Percentiles rank a stretch among this genome's conserved stretches.
Conservation (phyloP, 2,888 invertebrate genomes). For the Nemotelus nigrinus region DNA sequence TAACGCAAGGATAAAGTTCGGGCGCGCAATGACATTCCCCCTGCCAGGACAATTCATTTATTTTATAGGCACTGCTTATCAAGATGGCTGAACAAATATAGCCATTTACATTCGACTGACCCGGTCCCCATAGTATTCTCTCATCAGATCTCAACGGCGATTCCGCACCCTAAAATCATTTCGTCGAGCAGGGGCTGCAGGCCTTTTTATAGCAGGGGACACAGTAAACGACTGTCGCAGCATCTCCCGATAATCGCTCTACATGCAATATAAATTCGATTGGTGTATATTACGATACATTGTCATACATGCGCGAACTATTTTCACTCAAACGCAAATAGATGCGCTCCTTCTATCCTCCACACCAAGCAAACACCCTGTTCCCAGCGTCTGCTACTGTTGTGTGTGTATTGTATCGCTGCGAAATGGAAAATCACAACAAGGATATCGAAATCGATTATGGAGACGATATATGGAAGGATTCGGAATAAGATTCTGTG, state of each 20-base stretch:
- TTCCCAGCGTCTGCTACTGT: neutral
- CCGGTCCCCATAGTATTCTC: constrained; percentile 19
- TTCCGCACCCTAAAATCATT: constrained; percentile 44
- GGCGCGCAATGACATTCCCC: constrained; percentile 31
- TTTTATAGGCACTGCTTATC: constrained; percentile 51
- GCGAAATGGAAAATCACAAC: constrained; percentile 34
- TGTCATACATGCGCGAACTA: constrained; percentile 34
- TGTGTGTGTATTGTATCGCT: neutral
- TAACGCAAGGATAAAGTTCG: neutral
- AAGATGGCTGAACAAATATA: constrained; percentile 52
- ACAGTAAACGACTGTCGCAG: neutral
- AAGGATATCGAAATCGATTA: constrained; percentile 36
- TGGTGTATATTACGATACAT: constrained; percentile 32
- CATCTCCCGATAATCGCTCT: constrained; percentile 3
- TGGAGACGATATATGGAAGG: constrained; percentile 24
- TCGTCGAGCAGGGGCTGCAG: constrained; percentile 33
- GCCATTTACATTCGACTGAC: constrained; percentile 46
- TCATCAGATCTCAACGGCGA: constrained; percentile 36
- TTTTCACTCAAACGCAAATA: constrained; percentile 38
- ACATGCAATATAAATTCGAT: constrained; percentile 36
- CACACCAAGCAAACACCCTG: neutral
- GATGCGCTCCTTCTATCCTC: constrained; percentile 13
- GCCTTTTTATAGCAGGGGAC: neutral
- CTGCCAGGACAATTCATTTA: constrained; percentile 50
- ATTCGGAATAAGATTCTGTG: constrained; percentile 30